Evolutionary conservation across 2,797 vertebrate species (phyloP).

Genomic region (Alcedo quadribrachys): DNA sequence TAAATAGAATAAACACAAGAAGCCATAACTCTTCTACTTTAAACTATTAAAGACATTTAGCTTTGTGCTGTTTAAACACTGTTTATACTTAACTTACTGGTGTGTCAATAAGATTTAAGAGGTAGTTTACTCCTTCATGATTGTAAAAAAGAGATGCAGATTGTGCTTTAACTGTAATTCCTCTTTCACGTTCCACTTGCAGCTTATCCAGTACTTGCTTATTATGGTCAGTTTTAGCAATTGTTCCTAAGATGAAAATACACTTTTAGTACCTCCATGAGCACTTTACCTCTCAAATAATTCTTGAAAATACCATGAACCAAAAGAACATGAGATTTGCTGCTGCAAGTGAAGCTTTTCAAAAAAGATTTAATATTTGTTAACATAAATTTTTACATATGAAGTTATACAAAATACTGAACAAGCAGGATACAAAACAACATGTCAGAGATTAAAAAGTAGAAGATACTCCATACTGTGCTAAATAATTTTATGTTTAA

Average conservation of each 20-base stretch:
- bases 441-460: neutral
- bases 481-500: neutral
- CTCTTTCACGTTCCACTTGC: slow-evolving; percentile 96
- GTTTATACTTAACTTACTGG: slow-evolving; percentile 83
- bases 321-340: neutral
- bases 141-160: slow-evolving; percentile 92
- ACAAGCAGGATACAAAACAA: neutral
- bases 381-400: neutral
- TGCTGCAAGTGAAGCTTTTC: neutral
- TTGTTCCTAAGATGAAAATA: slow-evolving; percentile 83
- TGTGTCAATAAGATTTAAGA: slow-evolving; percentile 97
- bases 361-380: neutral
- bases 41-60: neutral
- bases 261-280: neutral
- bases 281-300: neutral
- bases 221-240: slow-evolving; percentile 88
- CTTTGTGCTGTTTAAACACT: neutral
- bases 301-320: neutral
- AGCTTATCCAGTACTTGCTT: slow-evolving; percentile 97
- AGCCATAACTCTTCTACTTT: neutral
- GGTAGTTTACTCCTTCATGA: slow-evolving; percentile 84
- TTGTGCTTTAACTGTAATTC: slow-evolving; percentile 98
- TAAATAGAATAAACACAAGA: neutral
- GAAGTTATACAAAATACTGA: neutral
- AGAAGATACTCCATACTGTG: neutral